Base-by-base conservation (phyloP, 2,797 vertebrate species). In the Percopsis omiscomaycus region DNA sequence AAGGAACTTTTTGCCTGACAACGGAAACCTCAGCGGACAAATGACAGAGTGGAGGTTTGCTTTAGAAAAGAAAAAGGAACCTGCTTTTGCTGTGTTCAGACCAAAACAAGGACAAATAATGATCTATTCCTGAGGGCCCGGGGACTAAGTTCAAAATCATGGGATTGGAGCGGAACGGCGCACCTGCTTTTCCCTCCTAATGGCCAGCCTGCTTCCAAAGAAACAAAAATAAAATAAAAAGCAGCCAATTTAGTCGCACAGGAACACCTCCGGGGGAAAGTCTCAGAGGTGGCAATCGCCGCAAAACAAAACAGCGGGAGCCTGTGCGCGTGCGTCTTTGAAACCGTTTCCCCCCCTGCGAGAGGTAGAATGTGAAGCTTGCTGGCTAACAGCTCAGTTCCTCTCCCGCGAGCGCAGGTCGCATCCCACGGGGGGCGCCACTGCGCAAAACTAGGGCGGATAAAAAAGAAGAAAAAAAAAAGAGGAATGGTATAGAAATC, bases 301-400 rank as follows among this genome's bases (percentile, higher is more conserved):
- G 75, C 66, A 84, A 86, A 83, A 37, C 6, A 75, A 81, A 87
- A 85, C 49, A 71, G 55, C 6, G 45, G 47, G 58, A 65, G 64
- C 66, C n/a, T 3, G n/a, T 11, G 59, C 6, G 59, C 12, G 30
- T 22, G 53, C 15, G 59, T 78, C 74, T 84, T 69, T 84, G 80
- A 81, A 72, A 62, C n/a, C 55, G 28, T n/a, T 77, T 77, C 64
- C 32, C 32, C 69, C 85, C 80, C 84, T 47, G 69, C 59, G 83
- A 37, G 86, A 86, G 77, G 67, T 46, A 54, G 80, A 76, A 37
- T 37, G 68, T 74, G 79, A 78, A 74, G 81, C 66, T 64, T 87
- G 87, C 89, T 87, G 86, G 86, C 90, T 89, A 84, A 83, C 88
- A 79, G 84, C 72, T 78, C 67, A 68, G 77, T 71, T 50, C 86